Evolutionary conservation across 2,113 vertebrate genomes (phyloP).

Genomic region (Willisornis vidua): DNA sequence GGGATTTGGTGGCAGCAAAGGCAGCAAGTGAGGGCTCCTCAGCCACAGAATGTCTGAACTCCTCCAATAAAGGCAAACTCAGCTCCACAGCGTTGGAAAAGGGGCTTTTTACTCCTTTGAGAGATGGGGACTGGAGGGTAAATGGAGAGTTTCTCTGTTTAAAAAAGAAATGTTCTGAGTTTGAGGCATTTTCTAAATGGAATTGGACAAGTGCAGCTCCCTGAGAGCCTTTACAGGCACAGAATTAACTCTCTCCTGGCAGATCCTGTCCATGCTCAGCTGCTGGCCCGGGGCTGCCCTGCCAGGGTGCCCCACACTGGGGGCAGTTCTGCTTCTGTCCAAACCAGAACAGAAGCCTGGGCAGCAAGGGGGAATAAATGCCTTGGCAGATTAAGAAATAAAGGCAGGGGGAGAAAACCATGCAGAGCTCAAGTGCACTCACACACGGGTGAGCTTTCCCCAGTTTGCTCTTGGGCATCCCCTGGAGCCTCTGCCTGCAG

Average conservation of each 20-base stretch:
- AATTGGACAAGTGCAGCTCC: background rate
- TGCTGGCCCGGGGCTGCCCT: background rate
- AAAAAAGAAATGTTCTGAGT: background rate
- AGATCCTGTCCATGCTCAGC: background rate
- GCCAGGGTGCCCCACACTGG: background rate
- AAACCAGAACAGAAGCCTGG: background rate
- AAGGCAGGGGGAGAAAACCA: accelerated
- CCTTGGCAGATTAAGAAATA: background rate
- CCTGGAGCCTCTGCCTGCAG: background rate
- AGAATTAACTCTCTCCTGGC: background rate
- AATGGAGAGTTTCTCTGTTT: background rate
- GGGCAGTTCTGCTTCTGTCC: background rate
- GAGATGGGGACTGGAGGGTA: background rate
- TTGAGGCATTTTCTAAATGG: conserved; percentile 15
- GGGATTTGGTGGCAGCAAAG: background rate
- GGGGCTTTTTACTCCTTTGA: background rate
- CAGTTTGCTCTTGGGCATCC: accelerated
- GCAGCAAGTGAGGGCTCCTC: background rate
- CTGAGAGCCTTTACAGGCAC: background rate
- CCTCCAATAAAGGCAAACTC: background rate
- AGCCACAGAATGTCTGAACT: background rate
- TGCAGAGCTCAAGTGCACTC: accelerated
- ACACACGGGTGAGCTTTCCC: background rate
- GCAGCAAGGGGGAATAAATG: background rate
- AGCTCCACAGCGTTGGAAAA: background rate